A percentile compares a stretch with the other conserved stretches of the same genome.
These are phyloP conservation scores for Acanthochromis polyacanthus DNA, from an alignment of 2,113 vertebrate genomes.

Conservation along the genomic window DNA sequence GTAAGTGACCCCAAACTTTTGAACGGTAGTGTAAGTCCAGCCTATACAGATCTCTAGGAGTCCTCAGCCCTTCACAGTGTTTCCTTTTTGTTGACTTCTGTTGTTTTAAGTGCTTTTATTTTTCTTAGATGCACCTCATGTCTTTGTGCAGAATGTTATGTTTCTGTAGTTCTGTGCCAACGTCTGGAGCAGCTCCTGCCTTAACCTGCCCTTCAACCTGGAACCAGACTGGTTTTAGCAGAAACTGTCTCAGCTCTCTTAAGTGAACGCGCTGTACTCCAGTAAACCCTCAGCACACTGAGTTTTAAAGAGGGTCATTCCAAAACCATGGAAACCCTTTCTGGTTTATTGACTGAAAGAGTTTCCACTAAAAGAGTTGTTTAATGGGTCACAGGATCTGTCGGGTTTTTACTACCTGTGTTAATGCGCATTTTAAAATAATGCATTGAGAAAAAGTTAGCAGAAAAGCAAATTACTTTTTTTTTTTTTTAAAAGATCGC, in stretches of 20 bases:
- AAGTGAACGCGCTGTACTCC: background rate
- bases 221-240: constrained; percentile 42
- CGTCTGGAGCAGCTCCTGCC: constrained; percentile 50
- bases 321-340: background rate
- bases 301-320: background rate
- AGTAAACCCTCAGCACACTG: background rate
- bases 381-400: constrained; percentile 5
- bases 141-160: constrained; percentile 2
- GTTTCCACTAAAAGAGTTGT: background rate
- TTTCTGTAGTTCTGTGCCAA: constrained; percentile 25
- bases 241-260: constrained; percentile 25
- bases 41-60: background rate
- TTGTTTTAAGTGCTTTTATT: constrained; percentile 30
- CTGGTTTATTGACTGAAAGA: background rate
- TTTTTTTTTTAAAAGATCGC: no score
- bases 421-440: no score
- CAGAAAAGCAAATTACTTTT: no score
- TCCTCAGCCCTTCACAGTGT: background rate
- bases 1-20: no score
- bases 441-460: no score
- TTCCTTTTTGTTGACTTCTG: background rate
- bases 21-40: background rate
- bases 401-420: background rate
- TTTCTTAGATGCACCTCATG: constrained; percentile 3
- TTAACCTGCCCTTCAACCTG: constrained; percentile 70